phyloP scores from a whole-genome alignment of 2,797 vertebrate species.

The Takifugu rubripes region DNA sequence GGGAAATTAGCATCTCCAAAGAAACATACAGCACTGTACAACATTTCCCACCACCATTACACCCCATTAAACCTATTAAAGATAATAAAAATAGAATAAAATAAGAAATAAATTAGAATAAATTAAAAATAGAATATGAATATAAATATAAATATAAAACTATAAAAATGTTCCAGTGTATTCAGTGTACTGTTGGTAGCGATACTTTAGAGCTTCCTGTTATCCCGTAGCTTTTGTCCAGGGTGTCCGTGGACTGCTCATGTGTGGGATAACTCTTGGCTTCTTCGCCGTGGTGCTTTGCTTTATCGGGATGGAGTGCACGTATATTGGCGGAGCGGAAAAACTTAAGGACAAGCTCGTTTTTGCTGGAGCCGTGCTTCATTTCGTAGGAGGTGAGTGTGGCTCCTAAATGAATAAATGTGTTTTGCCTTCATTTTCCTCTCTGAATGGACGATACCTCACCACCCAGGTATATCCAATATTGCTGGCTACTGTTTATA shows the following conservation, averaged over 20 bases:
- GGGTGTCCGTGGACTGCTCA: constrained; percentile 86
- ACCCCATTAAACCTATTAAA: too few species aligned
- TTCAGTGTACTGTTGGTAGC: too few species aligned
- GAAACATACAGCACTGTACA: too few species aligned
- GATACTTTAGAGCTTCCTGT: constrained; percentile 8
- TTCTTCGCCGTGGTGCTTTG: constrained; percentile 83
- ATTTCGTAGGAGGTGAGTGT: constrained; percentile 67
- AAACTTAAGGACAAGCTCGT: constrained; percentile 84
- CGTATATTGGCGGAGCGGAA: constrained; percentile 85
- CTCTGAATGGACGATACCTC: constrained; percentile 27
- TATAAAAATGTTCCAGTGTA: too few species aligned
- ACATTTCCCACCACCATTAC: too few species aligned
- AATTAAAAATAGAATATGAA: too few species aligned
- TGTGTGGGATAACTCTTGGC: constrained; percentile 83
- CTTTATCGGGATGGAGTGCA: constrained; percentile 94
- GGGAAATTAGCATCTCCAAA: too few species aligned
- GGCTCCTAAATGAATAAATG: constrained; percentile 1
- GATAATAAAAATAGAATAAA: too few species aligned
- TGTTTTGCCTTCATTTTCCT: constrained; percentile 38
- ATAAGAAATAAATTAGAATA: too few species aligned
- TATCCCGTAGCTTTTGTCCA: constrained; percentile 82
- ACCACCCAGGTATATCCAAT: constrained; percentile 60
- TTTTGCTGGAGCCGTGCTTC: constrained; percentile 60
- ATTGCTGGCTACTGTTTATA: constrained; percentile 73
- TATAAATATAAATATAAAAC: too few species aligned